Evolutionary conservation across 2,888 invertebrate species (phyloP), one percentile per base, ranked within the genome.

Genomic region (Andrena bucephala): DNA sequence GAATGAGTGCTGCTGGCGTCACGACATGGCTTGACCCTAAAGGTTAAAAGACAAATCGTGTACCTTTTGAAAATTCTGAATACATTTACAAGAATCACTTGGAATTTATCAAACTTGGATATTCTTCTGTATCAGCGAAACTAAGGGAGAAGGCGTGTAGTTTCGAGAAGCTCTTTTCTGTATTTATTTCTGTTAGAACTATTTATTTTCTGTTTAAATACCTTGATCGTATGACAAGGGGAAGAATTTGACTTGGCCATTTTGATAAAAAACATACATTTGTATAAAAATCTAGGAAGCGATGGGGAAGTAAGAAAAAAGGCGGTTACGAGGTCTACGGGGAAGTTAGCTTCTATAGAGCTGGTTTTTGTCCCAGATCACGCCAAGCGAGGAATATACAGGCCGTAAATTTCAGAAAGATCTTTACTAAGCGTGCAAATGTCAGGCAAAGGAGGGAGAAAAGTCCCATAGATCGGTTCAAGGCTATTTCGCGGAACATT

Each of bases 401-500:
- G 20, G n/a, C 29, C 57, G 42, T 81, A 85, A 87, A 74, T 85
- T 33, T 42, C 16, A 0, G 27, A 5, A 13, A n/a, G 48, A 71
- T 71, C 79, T 66, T 73, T 70, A 10, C 60, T 13, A 65, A 68
- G 29, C 52, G 31, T 60, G 52, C 8, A 6, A 77, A 68, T 54
- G 54, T 10, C 50, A 59, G 31, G 10, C n/a, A 60, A 67, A 67
- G 36, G 4, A 29, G 65, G 52, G 36, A 16, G 27, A 66, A 75
- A 60, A 62, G 33, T 68, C 65, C 69, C 36, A 50, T 70, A 74
- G 69, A 59, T 85, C 62, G 72, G 57, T 76, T 63, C 13, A 13
- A 65, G 50, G 59, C 59, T 59, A 79, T 80, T 79, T 85, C 52
- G 57, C 77, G 60, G 62, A 52, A 57, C 81, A 84, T 78, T 66